These are phyloP conservation scores for Nomia melanderi DNA, from an alignment of 1,140 invertebrate genomes.

Conservation along the genomic window DNA sequence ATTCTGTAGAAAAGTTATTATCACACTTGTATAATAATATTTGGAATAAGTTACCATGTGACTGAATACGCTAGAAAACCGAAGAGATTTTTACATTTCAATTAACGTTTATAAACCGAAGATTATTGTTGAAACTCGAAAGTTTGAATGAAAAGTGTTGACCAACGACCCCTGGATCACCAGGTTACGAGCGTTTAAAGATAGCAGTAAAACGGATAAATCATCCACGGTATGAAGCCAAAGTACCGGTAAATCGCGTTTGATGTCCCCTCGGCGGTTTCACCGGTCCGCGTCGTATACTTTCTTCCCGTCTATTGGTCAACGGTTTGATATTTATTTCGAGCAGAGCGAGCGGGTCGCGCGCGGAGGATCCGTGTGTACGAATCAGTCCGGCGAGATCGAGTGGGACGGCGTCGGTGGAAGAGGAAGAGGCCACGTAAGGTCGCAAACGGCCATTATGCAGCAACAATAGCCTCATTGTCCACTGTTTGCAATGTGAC, in stretches of 20 bases:
- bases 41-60: too few relatives aligned
- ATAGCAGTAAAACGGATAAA: too few relatives aligned
- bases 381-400: conserved; percentile 41
- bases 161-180: too few relatives aligned
- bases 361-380: conserved; percentile 27
- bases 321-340: conserved; percentile 25
- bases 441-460: conserved; percentile 73
- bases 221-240: neutral
- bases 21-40: too few relatives aligned
- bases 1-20: too few relatives aligned
- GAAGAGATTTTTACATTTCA: too few relatives aligned
- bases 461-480: conserved; percentile 77
- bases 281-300: neutral
- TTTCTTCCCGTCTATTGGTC: conserved; percentile 22
- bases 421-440: conserved; percentile 69
- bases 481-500: conserved; percentile 75
- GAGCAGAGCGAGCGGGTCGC: conserved; percentile 28
- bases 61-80: too few relatives aligned
- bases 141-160: too few relatives aligned
- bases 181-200: too few relatives aligned
- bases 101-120: too few relatives aligned
- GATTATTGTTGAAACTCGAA: too few relatives aligned
- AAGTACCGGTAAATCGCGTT: conserved; percentile 1
- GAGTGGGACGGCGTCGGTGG: conserved; percentile 42
- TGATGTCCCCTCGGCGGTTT: neutral